Evolutionary conservation across 2,113 vertebrate genomes (phyloP).

Genomic region (Eublepharis macularius): DNA sequence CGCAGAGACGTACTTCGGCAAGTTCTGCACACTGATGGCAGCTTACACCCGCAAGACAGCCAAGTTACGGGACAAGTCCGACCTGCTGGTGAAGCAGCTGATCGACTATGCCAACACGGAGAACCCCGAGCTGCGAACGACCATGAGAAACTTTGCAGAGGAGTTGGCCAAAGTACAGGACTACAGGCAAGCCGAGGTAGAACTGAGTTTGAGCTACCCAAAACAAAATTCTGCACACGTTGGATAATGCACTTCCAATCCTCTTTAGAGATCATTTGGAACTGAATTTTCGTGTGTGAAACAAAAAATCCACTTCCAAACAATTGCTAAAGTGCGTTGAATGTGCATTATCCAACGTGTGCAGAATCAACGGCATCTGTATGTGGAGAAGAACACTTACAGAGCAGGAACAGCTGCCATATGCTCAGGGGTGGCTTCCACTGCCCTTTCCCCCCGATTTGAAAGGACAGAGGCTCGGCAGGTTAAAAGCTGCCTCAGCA

Average conservation of each 20-base stretch:
- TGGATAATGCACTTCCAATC: too few species aligned
- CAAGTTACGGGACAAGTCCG: constrained; percentile 72
- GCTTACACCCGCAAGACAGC: constrained; percentile 77
- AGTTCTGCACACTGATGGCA: constrained; percentile 72
- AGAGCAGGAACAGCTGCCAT: too few species aligned
- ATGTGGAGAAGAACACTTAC: too few species aligned
- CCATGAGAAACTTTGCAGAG: constrained; percentile 74
- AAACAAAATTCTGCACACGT: too few species aligned
- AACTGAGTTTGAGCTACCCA: background rate
- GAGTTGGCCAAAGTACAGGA: constrained; percentile 83
- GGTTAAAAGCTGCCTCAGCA: background rate
- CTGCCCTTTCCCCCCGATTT: background rate
- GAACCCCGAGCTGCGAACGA: constrained; percentile 59
- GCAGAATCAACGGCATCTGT: too few species aligned
- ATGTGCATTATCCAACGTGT: too few species aligned
- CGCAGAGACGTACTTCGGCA: constrained; percentile 73
- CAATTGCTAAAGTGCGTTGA: too few species aligned
- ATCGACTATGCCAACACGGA: constrained; percentile 64
- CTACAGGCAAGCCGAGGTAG: constrained; percentile 83
- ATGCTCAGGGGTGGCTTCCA: too few species aligned
- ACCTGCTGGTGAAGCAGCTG: constrained; percentile 74
- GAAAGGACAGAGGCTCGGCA: background rate
- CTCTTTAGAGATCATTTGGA: too few species aligned
- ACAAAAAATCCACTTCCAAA: too few species aligned
- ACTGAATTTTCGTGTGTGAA: too few species aligned